These are phyloP conservation scores for Acrossocheilus fasciatus DNA, from an alignment of 2,797 vertebrate genomes.

Conservation along the genomic window DNA sequence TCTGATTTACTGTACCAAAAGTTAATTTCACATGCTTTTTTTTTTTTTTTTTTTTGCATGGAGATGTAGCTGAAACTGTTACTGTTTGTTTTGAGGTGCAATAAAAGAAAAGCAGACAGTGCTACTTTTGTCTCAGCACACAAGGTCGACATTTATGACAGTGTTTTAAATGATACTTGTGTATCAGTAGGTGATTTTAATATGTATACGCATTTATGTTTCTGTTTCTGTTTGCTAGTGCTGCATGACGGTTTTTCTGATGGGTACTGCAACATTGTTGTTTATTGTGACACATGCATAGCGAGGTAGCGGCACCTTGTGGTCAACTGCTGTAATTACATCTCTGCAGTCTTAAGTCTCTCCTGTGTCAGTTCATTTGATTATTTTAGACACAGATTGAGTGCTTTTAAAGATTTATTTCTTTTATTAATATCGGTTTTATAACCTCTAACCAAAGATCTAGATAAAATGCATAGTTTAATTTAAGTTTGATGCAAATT, in stretches of 20 bases:
- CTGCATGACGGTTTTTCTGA: slow-evolving; percentile 68
- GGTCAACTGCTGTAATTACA: slow-evolving; percentile 65
- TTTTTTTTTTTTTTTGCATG: background rate
- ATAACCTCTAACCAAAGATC: slow-evolving; percentile 77
- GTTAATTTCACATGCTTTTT: slow-evolving; percentile 1
- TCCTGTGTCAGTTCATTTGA: slow-evolving; percentile 60
- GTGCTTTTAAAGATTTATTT: slow-evolving; percentile 32
- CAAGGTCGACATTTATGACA: slow-evolving; percentile 39
- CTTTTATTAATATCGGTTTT: slow-evolving; percentile 52
- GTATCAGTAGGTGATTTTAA: slow-evolving; percentile 55
- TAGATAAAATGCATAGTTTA: slow-evolving; percentile 64
- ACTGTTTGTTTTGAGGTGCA: slow-evolving; percentile 14
- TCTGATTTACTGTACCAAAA: slow-evolving; percentile 6
- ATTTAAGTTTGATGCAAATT: slow-evolving; percentile 65
- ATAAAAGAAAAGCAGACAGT: slow-evolving; percentile 21
- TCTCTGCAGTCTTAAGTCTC: slow-evolving; percentile 53
- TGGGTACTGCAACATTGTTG: slow-evolving; percentile 59
- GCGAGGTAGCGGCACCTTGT: slow-evolving; percentile 67
- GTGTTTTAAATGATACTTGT: slow-evolving; percentile 56
- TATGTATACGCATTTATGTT: slow-evolving; percentile 38
- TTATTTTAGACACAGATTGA: slow-evolving; percentile 22
- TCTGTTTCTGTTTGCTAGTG: slow-evolving; percentile 64
- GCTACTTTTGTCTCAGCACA: slow-evolving; percentile 38
- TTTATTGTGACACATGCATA: slow-evolving; percentile 34
- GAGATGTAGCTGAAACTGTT: background rate